Evolutionary conservation across 2,888 invertebrate species (phyloP), one percentile per base, ranked within the genome.

Genomic region (Xestobium rufovillosum): DNA sequence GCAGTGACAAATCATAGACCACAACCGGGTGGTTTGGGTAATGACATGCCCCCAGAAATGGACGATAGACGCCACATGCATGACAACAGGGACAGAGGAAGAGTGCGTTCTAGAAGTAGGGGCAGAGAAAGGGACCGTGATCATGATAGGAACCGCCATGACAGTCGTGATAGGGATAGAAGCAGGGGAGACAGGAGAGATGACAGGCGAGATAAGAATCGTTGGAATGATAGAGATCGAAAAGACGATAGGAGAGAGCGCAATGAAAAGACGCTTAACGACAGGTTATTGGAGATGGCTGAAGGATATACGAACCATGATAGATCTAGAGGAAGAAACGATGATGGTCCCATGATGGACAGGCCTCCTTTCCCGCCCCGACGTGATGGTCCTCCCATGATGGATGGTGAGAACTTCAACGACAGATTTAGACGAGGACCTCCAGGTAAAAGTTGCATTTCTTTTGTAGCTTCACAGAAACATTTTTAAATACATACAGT

Each of bases 191-290:
- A 41, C 34, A 45, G 49, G 14, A 32, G 42, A 8, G 48, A 35
- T 48, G 39, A 15, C 40, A 51, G 43, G 16, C 53, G 46, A 23
- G 51, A 43, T n/a, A 45, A 36, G 47, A 52, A 49, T 19, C 45
- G 49, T 6, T 48, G 48, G 49, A 62, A 70, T 57, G 68, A 67
- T 45, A 66, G 44, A 36, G 29, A 42, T 40, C 29, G 50, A 46
- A 17, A 37, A 44, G 41, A 41, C 17, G 60, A 57, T 3, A 51
- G 63, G 17, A 54, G 50, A 4, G 63, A 63, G 3, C 54, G 63
- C 3, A 50, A 44, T 17, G 56, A 55, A 23, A 63, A 63, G 14
- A 51, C 59, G 32, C 42, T 53, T 11, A 54, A 52, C 39, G 54
- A 54, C 23, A 19, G 23, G n/a, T 19, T 19, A 19, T 19, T 17